These are phyloP conservation scores for Sisyra terminalis DNA, from an alignment of 2,888 invertebrate species.

Conservation along the genomic window DNA sequence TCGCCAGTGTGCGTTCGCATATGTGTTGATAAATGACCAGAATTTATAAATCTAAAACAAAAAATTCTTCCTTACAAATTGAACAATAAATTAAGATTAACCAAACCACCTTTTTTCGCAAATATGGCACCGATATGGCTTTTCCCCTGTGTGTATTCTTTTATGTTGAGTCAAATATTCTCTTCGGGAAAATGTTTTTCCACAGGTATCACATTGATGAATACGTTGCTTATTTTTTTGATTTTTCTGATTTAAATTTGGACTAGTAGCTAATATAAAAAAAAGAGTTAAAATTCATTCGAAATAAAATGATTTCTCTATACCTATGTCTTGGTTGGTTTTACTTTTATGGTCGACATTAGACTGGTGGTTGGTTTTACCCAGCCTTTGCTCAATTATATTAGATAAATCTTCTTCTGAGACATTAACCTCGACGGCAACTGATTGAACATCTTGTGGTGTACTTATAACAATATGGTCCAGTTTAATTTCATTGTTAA, in stretches of 20 bases:
- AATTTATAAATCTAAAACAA: conserved; percentile 16
- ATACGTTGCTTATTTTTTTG: conserved; percentile 15
- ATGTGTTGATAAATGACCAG: conserved; percentile 20
- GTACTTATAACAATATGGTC: no score
- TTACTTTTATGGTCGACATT: conserved; percentile 1
- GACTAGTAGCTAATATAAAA: no score
- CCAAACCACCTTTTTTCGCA: conserved; percentile 16
- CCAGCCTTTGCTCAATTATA: no score
- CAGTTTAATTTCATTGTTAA: no score
- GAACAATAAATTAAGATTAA: neutral
- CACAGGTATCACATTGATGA: conserved; percentile 24
- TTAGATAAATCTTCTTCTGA: no score
- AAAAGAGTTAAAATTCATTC: no score
- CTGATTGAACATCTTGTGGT: no score
- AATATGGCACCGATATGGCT: conserved; percentile 20
- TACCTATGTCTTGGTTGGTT: conserved; percentile 5
- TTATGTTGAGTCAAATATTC: conserved; percentile 21
- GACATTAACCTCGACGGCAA: no score
- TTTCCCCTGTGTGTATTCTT: conserved; percentile 20
- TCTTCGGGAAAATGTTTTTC: conserved; percentile 23
- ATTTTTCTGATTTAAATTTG: conserved; percentile 12
- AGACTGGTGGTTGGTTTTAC: no score
- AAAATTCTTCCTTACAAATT: neutral
- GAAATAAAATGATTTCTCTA: no score
- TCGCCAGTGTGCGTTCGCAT: conserved; percentile 20